Base-by-base conservation (phyloP, 1,140 invertebrate species). In the Helicoverpa armigera region DNA sequence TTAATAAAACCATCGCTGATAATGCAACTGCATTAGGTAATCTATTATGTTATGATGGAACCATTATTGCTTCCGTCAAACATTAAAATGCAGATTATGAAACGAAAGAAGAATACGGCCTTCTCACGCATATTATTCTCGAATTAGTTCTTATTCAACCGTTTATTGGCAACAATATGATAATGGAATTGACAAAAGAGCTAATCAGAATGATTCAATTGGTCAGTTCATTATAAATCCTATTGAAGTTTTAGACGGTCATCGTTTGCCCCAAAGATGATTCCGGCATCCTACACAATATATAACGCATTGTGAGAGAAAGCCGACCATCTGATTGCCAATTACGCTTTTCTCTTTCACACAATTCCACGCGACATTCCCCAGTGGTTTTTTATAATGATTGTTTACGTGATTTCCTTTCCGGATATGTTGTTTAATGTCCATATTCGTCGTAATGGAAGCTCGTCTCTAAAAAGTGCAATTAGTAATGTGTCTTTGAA, bases 311-410 rank as follows among this genome's bases (percentile, higher is more conserved):
- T 61, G 75, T 77, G 50, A 72, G 69, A 77, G 75, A 77, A 77
- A 77, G 75, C 61, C 69, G 61, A 51, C 60, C 51, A 67, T 43
- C 60, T 67, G 69, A 72, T 72, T 53, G 75, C 73, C 75, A 77
- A 77, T 77, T 77, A 77, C 75, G 43, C 61, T 77, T 77, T 77
- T 77, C 75, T 77, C 75, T 77, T 29, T 31, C 60, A 67, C 61
- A 67, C 23, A 65, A 53, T 63, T 77, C 61, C 60, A 77, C 43
- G 75, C 75, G 75, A 77, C 75, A 77, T 77, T 67, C 23, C 61
- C 75, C 29, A 77, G 48, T 63, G 67, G 7, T 77, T 65, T 43
- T 65, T 67, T 50, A 56, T 77, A 35, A 77, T 67, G 61, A 77
- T 56, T 67, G 51, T 63, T 76, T 76, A 63, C 56, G 73, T 50